Evolutionary conservation across 2,888 invertebrate genomes (phyloP).

Genomic region (Trileptium ribeirensis): DNA sequence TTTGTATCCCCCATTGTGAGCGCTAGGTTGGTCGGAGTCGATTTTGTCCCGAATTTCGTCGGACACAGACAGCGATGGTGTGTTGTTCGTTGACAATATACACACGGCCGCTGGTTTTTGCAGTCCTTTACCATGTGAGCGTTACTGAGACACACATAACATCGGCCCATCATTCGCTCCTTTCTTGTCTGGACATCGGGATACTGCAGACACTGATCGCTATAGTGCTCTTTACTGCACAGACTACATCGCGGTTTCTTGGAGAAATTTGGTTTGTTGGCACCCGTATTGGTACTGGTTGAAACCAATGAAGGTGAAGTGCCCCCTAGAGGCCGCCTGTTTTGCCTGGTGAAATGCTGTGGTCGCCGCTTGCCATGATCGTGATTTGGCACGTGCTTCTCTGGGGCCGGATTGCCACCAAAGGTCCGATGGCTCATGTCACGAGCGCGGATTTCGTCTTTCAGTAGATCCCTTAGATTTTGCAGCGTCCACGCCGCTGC

Average conservation of each 20-base stretch:
- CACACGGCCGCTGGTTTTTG: not conserved
- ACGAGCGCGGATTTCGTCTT: not conserved
- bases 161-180: not conserved
- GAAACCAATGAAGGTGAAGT: not conserved
- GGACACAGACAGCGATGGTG: not conserved
- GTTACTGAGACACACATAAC: not conserved
- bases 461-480: not conserved
- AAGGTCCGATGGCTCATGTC: not conserved
- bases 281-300: not conserved
- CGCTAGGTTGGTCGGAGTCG: not conserved
- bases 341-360: no score
- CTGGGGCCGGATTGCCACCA: not conserved
- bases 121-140: not conserved
- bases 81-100: not conserved
- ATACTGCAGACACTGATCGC: not conserved
- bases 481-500: not conserved
- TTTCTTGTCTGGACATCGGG: not conserved
- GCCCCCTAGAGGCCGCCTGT: not conserved
- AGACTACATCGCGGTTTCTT: not conserved
- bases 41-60: not conserved
- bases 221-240: not conserved
- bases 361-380: not conserved
- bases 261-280: no score
- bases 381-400: not conserved
- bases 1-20: not conserved